Evolutionary conservation across 2,888 invertebrate species (phyloP), one percentile per base, ranked within the genome.

Genomic region (Ellobium chinense): DNA sequence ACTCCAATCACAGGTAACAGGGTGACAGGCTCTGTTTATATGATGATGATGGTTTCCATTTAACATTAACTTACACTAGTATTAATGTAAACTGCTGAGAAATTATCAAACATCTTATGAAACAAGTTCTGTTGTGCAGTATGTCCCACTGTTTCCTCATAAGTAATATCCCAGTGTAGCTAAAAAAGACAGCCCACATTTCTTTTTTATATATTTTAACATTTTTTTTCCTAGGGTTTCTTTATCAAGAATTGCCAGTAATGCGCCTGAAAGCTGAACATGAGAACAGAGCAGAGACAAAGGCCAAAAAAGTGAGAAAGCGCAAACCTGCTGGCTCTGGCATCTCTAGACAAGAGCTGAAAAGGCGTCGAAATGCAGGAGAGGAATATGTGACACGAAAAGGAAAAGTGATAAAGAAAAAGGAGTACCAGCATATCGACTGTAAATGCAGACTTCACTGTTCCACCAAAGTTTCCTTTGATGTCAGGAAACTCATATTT

Each of bases 381-480:
- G 77, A 78, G 36, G 77, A 78, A 60, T 78, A 78, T 69, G 34
- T 78, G 5, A 78, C 77, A 1, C 65, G 77, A 12, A 78, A 58
- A 24, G 77, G 77, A 14, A 78, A 78, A 46, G 27, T 78, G 24
- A 58, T 78, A 18, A 21, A 37, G 1, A 78, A 69, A 62, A 78
- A 78, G 39, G 77, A 69, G 9, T 78, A 69, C 29, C 29, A 58
- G 9, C 58, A 60, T 34, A 78, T 60, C 37, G 77, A 78, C 12
- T 78, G 77, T n/a, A 69, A 69, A n/a, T 78, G 77, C 56, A 5
- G 77, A 39, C 34, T 68, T 36, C 56, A 78, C 39, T 78, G 77
- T n/a, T 69, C 77, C 56, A 31, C 18, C 18, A 78, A 78, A 66
- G 69, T 78, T 12, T 56, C 77, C 5, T 60, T 69, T 68, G 69